Evolutionary conservation across 1,140 invertebrate species (phyloP).

Genomic region (Akabosia matsudoensis): DNA sequence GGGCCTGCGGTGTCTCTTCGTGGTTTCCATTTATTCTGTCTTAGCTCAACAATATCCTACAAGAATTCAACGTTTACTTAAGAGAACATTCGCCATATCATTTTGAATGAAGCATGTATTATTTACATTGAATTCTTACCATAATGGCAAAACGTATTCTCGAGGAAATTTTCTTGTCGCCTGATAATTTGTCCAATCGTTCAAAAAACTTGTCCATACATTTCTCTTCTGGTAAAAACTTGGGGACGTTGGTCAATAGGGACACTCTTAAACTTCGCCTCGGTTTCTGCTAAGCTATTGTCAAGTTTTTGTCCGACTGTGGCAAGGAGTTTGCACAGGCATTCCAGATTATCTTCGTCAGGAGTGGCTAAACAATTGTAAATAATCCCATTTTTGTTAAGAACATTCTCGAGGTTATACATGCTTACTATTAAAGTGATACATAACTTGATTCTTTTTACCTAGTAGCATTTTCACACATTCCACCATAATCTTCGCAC

Average conservation of each 20-base stretch:
- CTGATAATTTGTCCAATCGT: conserved; percentile 29
- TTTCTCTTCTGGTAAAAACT: conserved; percentile 38
- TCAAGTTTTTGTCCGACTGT: conserved; percentile 89
- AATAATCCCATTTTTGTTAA: not conserved
- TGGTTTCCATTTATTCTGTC: conserved; percentile 78
- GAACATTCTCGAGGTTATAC: too few species aligned
- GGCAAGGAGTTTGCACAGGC: conserved; percentile 83
- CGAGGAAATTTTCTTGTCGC: conserved; percentile 37
- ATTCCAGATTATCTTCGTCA: conserved; percentile 89
- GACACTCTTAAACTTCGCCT: conserved; percentile 1
- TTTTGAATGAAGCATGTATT: not conserved
- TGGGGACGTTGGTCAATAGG: conserved; percentile 11
- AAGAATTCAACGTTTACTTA: not conserved
- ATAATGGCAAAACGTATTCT: conserved; percentile 46
- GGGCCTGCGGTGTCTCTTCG: conserved; percentile 80
- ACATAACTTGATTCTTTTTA: conserved; percentile 51
- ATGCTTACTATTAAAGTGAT: too few species aligned
- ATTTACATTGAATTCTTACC: too few species aligned
- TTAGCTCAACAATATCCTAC: conserved; percentile 86
- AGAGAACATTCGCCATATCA: not conserved
- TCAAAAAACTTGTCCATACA: conserved; percentile 47
- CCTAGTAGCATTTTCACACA: conserved; percentile 77
- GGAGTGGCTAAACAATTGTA: conserved; percentile 39
- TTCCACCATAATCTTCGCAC: conserved; percentile 79
- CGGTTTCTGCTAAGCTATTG: conserved; percentile 52